Conservation (phyloP, 2,113 vertebrate genomes). For the Sapajus apella region DNA sequence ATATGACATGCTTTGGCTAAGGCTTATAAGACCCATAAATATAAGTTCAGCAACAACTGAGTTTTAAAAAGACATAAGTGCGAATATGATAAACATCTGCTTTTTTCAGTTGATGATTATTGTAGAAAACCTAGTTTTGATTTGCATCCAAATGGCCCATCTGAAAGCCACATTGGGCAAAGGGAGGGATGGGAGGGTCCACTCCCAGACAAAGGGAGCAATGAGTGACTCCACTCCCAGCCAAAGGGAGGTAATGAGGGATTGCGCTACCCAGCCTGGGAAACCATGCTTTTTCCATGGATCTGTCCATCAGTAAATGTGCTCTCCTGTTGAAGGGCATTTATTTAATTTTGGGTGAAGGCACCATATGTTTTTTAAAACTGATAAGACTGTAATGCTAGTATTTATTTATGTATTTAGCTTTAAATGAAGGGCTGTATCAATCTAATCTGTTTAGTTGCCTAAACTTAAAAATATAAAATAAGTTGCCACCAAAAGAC, state of each 20-base stretch:
- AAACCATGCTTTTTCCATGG: no score
- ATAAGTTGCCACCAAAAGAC: not conserved
- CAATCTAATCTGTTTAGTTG: not conserved
- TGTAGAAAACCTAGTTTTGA: not conserved
- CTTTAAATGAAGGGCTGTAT: not conserved
- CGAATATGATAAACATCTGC: not conserved
- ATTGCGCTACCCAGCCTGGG: no score
- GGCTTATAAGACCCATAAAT: not conserved
- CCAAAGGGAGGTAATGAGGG: no score
- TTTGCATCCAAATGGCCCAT: not conserved
- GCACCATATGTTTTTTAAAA: not conserved
- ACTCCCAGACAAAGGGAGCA: no score
- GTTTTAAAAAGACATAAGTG: not conserved
- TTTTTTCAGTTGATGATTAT: not conserved
- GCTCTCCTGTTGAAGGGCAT: not conserved
- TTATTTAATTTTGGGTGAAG: not conserved
- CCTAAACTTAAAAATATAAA: conserved; percentile 2
- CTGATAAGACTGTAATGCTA: not conserved
- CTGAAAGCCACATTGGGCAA: no score
- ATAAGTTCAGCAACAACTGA: not conserved
- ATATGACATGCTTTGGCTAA: not conserved
- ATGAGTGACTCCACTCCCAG: no score
- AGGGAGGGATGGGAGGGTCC: no score
- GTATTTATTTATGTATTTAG: not conserved
- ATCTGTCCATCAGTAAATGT: not conserved